Conservation (phyloP, 2,888 invertebrate genomes). For the Dione juno region DNA sequence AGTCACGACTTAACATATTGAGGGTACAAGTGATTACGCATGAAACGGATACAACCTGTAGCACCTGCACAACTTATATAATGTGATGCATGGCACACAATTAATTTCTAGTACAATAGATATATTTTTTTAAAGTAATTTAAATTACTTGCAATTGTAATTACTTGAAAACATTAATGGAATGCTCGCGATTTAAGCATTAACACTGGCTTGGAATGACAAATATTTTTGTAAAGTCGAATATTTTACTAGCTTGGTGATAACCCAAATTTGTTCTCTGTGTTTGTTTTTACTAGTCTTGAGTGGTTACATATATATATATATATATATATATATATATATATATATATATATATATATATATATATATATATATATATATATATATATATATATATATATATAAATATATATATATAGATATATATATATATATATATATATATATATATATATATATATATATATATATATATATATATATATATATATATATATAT, state of each 20-base stretch:
- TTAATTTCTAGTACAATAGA: constrained; percentile 54
- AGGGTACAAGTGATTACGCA: constrained; percentile 19
- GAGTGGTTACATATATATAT: too few relatives aligned
- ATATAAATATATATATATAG: too few relatives aligned
- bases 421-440: too few relatives aligned
- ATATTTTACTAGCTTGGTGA: neutral
- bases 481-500: too few relatives aligned
- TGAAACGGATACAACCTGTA: constrained; percentile 38
- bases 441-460: too few relatives aligned
- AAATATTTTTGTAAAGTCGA: constrained; percentile 36
- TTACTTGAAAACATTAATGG: constrained; percentile 56
- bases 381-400: too few relatives aligned
- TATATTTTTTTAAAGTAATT: constrained; percentile 59
- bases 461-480: too few relatives aligned
- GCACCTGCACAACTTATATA: constrained; percentile 44
- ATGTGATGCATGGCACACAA: constrained; percentile 24
- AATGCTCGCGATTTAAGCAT: constrained; percentile 46
- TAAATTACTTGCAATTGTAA: constrained; percentile 57
- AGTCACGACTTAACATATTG: constrained; percentile 36
- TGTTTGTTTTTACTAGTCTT: neutral
- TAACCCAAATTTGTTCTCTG: neutral
- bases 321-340: too few relatives aligned
- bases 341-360: too few relatives aligned
- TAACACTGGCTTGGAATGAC: constrained; percentile 37
- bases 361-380: too few relatives aligned